Percentiles rank a stretch among this genome's conserved stretches.
Evolutionary conservation across 2,888 invertebrate species (phyloP).

Genomic region (Aspidiotus rigidus): DNA sequence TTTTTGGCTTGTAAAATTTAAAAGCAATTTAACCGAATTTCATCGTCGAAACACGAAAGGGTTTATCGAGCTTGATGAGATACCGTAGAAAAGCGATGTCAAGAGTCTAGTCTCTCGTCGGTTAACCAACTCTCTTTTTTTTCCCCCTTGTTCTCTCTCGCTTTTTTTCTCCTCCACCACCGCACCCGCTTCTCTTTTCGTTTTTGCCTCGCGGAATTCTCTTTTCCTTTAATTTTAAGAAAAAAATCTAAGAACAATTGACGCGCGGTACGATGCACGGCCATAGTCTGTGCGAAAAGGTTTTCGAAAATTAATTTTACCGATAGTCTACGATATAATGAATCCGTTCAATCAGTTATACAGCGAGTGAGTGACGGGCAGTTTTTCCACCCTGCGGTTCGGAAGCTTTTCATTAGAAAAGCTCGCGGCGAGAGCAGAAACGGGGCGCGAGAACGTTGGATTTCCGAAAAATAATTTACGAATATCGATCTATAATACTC

Average conservation of each 20-base stretch:
- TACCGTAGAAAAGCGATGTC: background rate
- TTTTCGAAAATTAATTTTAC: background rate
- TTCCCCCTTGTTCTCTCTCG: too few relatives aligned
- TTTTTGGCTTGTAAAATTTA: conserved; percentile 2
- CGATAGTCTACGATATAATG: background rate
- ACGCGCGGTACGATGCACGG: background rate
- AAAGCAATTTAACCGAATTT: conserved; percentile 4
- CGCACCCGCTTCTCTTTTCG: background rate
- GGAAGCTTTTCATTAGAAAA: background rate
- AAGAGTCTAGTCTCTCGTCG: background rate
- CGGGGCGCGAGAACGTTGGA: too few relatives aligned
- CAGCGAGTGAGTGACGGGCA: background rate
- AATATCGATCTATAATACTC: too few relatives aligned
- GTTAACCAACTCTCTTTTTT: too few relatives aligned
- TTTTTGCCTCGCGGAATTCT: background rate
- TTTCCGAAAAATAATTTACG: too few relatives aligned
- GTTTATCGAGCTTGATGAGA: background rate
- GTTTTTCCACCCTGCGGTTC: background rate
- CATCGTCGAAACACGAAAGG: background rate
- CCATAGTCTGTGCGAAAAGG: background rate
- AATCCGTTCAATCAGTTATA: background rate
- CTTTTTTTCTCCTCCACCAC: background rate
- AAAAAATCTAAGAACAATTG: background rate
- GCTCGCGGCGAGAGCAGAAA: too few relatives aligned
- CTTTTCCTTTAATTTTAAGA: background rate